Evolutionary conservation across 1,140 invertebrate genomes (phyloP).

Genomic region (Hypothenemus hampei): DNA sequence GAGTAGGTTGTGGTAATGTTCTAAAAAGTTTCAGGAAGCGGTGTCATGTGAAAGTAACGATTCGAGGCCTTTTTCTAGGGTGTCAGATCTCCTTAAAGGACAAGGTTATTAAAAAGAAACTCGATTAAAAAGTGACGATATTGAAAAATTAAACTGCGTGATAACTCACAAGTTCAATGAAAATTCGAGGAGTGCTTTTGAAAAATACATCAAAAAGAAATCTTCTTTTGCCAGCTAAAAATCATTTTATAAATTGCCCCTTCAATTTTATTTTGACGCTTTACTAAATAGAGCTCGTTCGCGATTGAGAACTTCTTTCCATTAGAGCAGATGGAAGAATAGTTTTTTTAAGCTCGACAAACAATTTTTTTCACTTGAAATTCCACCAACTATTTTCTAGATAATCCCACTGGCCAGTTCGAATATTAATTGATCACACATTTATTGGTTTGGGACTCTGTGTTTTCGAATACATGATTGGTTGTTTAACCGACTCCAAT

Average conservation of each 20-base stretch:
- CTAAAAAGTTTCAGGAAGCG: too few species aligned
- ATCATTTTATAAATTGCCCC: slow-evolving; percentile 9
- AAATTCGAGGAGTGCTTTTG: slow-evolving; percentile 8
- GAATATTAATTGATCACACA: too few species aligned
- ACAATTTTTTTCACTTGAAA: too few species aligned
- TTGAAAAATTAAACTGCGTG: slow-evolving; percentile 8
- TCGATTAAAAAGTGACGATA: slow-evolving; percentile 9
- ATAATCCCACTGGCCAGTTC: too few species aligned
- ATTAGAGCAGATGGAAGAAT: too few species aligned
- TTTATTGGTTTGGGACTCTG: too few species aligned
- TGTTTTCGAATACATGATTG: too few species aligned
- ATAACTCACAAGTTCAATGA: slow-evolving; percentile 1
- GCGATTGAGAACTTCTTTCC: too few species aligned
- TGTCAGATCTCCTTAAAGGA: neutral
- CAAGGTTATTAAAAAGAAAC: slow-evolving; percentile 1
- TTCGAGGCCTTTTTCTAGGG: too few species aligned
- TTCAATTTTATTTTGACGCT: neutral
- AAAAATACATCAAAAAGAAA: slow-evolving; percentile 16
- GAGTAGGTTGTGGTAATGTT: neutral
- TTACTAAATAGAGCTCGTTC: slow-evolving; percentile 4
- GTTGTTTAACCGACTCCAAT: neutral
- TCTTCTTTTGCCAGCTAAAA: neutral
- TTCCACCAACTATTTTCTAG: too few species aligned
- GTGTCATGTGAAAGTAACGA: too few species aligned
- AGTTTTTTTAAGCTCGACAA: too few species aligned